These are phyloP conservation scores for Luperina testacea DNA, from an alignment of 2,888 invertebrate species.

Conservation along the genomic window DNA sequence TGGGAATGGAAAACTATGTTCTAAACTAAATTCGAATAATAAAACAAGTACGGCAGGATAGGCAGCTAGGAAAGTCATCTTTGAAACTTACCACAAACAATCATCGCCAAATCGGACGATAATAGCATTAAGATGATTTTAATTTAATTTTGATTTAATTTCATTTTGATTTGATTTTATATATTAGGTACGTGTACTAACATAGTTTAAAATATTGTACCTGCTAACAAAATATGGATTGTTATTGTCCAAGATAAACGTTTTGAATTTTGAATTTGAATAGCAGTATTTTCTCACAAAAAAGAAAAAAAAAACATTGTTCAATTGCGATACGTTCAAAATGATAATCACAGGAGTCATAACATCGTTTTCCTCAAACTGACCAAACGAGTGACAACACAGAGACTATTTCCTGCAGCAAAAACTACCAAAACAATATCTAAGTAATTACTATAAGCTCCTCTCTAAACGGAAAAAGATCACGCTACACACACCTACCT, in stretches of 20 bases:
- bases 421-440: constrained; percentile 15
- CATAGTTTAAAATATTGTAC: too few relatives aligned
- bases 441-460: constrained; percentile 30
- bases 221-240: too few relatives aligned
- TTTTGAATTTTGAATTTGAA: too few relatives aligned
- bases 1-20: too few relatives aligned
- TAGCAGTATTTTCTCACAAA: too few relatives aligned
- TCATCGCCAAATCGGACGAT: not conserved
- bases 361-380: not conserved
- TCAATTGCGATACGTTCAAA: not conserved
- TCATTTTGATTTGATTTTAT: too few relatives aligned
- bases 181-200: too few relatives aligned
- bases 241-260: too few relatives aligned
- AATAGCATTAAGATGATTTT: too few relatives aligned
- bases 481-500: constrained; percentile 24
- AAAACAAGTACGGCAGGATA: not conserved
- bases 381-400: not conserved
- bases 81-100: not conserved
- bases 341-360: not conserved
- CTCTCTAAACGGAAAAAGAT: constrained; percentile 31
- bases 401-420: not conserved
- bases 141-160: too few relatives aligned
- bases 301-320: not conserved
- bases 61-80: not conserved
- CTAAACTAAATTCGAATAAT: not conserved